These are phyloP conservation scores for Tetragonula clypearis DNA, from an alignment of 1,140 invertebrate species.

Conservation along the genomic window DNA sequence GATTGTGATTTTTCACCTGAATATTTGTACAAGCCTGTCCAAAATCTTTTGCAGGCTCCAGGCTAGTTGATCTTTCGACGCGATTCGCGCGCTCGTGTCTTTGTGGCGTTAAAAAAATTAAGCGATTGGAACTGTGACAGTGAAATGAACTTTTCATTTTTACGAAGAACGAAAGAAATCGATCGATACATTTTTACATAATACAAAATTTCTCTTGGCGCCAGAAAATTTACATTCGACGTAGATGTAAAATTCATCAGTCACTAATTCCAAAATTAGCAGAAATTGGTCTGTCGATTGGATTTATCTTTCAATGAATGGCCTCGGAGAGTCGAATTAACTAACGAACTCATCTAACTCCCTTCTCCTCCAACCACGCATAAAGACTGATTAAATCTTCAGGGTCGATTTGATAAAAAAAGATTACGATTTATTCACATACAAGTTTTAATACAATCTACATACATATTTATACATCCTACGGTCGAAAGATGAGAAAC, in stretches of 20 bases:
- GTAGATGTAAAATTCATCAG: background rate
- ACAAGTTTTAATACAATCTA: constrained; percentile 59
- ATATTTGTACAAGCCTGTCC: background rate
- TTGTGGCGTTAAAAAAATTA: too few relatives aligned
- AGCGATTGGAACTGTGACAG: too few relatives aligned
- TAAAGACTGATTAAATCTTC: background rate
- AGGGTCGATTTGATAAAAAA: constrained; percentile 45
- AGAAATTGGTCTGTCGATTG: background rate
- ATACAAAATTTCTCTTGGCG: too few relatives aligned
- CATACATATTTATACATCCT: constrained; percentile 46
- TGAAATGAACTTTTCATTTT: too few relatives aligned
- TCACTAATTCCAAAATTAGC: background rate
- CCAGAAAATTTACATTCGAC: background rate
- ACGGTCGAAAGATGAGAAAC: constrained; percentile 46
- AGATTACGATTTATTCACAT: constrained; percentile 63
- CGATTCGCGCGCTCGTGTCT: background rate
- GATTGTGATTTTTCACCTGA: background rate
- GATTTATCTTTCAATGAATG: background rate
- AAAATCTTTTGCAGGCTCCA: too few relatives aligned
- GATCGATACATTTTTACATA: too few relatives aligned
- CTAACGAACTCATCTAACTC: background rate
- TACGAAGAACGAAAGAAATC: too few relatives aligned
- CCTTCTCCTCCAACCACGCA: background rate
- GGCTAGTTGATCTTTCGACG: too few relatives aligned
- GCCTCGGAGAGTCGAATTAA: background rate